A percentile compares a stretch with the other conserved stretches of the same genome.
Conservation (phyloP, 2,888 invertebrate genomes). For the Tryphoninae sp. region DNA sequence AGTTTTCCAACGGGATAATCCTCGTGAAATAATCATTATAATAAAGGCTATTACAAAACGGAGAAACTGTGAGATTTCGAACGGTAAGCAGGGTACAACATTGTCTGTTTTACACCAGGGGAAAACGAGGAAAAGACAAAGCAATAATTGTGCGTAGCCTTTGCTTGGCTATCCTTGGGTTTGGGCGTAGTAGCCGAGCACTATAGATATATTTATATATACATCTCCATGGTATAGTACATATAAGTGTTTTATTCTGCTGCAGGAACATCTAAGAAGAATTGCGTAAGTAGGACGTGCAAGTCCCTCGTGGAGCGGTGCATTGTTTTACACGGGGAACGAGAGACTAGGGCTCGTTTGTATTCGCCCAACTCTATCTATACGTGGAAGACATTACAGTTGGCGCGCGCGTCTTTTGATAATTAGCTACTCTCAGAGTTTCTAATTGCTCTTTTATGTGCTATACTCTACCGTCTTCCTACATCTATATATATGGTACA, state of each 20-base stretch:
- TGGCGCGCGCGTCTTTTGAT: constrained; percentile 39
- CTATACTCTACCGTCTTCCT: neutral
- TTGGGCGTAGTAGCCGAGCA: neutral
- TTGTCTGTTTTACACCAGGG: neutral
- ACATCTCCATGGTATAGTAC: constrained; percentile 1
- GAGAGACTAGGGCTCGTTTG: neutral
- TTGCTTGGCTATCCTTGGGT: neutral
- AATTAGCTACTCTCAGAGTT: constrained; percentile 53
- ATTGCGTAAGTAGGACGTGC: constrained; percentile 56
- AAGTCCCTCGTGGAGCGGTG: constrained; percentile 9
- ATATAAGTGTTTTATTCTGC: neutral
- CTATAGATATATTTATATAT: constrained; percentile 8
- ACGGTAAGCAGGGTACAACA: constrained; percentile 17
- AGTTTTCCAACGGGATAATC: too few relatives aligned
- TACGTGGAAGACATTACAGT: constrained; percentile 16
- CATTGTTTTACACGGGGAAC: constrained; percentile 32
- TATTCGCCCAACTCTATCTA: neutral
- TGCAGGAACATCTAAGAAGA: constrained; percentile 42
- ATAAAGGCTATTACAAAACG: too few relatives aligned
- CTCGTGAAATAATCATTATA: too few relatives aligned
- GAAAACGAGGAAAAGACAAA: constrained; percentile 30
- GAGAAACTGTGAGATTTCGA: constrained; percentile 57
- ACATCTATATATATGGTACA: neutral
- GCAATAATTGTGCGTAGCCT: constrained; percentile 40
- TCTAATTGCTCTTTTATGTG: constrained; percentile 48